Percentiles rank a stretch among this genome's conserved stretches.
Evolutionary conservation across 2,797 vertebrate species (phyloP).

Genomic region (Dryobates pubescens): DNA sequence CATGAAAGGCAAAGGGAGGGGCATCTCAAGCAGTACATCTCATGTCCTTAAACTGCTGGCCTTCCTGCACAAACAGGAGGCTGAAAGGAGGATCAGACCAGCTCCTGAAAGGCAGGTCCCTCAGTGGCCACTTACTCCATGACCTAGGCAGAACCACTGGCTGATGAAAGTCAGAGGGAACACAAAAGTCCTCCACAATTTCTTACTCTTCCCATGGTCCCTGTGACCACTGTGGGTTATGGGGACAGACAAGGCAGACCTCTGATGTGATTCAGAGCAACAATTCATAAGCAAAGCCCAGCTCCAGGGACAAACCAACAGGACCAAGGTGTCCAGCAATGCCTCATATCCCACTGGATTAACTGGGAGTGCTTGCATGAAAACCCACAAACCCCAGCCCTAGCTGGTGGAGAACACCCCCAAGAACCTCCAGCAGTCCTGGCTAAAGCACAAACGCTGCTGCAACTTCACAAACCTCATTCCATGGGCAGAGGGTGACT

Average conservation of each 20-base stretch:
- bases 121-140: neutral
- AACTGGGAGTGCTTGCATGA: neutral
- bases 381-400: neutral
- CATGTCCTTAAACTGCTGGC: neutral
- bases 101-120: neutral
- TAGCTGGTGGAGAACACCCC: neutral
- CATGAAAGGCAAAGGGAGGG: neutral
- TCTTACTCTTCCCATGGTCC: neutral
- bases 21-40: neutral
- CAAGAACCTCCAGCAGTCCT: neutral
- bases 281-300: neutral
- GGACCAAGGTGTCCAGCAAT: neutral
- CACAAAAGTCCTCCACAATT: no score
- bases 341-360: neutral
- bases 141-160: neutral
- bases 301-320: neutral
- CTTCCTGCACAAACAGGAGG: neutral
- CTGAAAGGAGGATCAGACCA: neutral
- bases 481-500: neutral
- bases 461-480: neutral
- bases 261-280: neutral
- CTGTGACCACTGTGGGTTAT: accelerated
- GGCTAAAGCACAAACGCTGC: neutral
- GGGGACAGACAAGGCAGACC: neutral
- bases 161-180: neutral